Evolutionary conservation across 2,888 invertebrate genomes (phyloP).

Genomic region (Carabus problematicus): DNA sequence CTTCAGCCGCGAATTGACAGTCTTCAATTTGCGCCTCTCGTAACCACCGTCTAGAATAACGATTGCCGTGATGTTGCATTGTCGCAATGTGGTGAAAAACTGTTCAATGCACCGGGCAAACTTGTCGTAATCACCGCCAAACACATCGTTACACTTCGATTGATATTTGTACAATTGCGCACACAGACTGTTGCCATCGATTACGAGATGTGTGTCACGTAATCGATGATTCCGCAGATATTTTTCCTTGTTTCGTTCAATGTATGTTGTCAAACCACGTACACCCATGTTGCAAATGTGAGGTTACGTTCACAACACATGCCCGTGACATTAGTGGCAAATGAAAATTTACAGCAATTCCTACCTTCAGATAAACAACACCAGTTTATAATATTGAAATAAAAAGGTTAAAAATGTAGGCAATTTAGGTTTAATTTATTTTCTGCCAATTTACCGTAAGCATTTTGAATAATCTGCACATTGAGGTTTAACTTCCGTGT

Average conservation of each 20-base stretch:
- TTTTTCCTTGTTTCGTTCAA: conserved; percentile 69
- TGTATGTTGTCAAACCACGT: conserved; percentile 82
- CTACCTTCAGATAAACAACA: too few relatives aligned
- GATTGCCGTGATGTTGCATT: conserved; percentile 75
- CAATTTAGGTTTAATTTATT: too few relatives aligned
- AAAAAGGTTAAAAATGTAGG: too few relatives aligned
- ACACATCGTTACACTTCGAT: conserved; percentile 71
- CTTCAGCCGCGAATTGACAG: conserved; percentile 66
- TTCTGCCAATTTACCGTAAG: too few relatives aligned
- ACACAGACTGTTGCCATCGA: conserved; percentile 82
- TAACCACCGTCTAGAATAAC: conserved; percentile 84
- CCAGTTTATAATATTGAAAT: too few relatives aligned
- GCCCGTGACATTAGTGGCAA: too few relatives aligned
- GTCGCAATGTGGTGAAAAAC: conserved; percentile 73
- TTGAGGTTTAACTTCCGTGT: too few relatives aligned
- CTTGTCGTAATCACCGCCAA: conserved; percentile 87
- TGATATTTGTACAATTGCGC: conserved; percentile 72
- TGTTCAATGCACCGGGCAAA: conserved; percentile 69
- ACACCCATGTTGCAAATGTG: conserved; percentile 68
- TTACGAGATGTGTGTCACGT: conserved; percentile 72
- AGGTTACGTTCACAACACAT: too few relatives aligned
- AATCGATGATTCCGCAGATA: conserved; percentile 71
- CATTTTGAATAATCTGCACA: too few relatives aligned
- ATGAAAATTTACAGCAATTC: too few relatives aligned
- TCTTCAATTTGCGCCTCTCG: conserved; percentile 74